Base-by-base conservation (phyloP, 1,140 invertebrate species). In the Acromyrmex heyeri region DNA sequence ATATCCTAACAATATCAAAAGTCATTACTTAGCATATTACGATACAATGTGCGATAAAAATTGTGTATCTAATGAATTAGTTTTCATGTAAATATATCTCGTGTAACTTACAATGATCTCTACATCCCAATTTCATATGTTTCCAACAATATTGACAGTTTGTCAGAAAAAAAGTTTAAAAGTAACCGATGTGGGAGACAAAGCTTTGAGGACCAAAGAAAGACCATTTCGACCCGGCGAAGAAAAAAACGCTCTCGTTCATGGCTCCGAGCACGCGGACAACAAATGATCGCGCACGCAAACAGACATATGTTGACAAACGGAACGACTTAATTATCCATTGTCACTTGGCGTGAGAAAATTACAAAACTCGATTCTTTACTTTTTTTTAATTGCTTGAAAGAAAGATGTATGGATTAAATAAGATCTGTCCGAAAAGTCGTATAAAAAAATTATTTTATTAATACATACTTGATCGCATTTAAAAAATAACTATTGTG, bases 161-260 rank as follows among this genome's bases (percentile, higher is more conserved):
- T 27, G 12, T 14, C 12, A 27, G 14, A 21, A 4, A 79, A 67
- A 50, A 53, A 79, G 18, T 79, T 79, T 38, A 79, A 67, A 79
- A 72, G 21, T 65, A 64, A 64, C 30, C 18, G 12, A 3, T 65
- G 65, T 67, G 75, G 69, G 75, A 77, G 78, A 90, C 85, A 86
- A 89, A 86, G 79, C 88, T 62, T 88, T 88, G 75, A 44, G 16
- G 48, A 3, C 21, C 59, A 73, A 87, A 89, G 61, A 81, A 91
- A 88, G 67, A 65, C 6, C 1, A 44, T 73, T 57, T 64, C 21
- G 6, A 77, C 65, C 78, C 24, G 50, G 30, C 30, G 8, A n/a
- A 6, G 48, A 65, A 85, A 85, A 85, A 77, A 76, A 48, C 12
- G 24, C 5, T 83, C 53, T 16, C 69, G 67, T 73, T 50, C 18